These are phyloP conservation scores for Anagyrus pseudococci DNA, from an alignment of 2,888 invertebrate genomes.

Conservation along the genomic window DNA sequence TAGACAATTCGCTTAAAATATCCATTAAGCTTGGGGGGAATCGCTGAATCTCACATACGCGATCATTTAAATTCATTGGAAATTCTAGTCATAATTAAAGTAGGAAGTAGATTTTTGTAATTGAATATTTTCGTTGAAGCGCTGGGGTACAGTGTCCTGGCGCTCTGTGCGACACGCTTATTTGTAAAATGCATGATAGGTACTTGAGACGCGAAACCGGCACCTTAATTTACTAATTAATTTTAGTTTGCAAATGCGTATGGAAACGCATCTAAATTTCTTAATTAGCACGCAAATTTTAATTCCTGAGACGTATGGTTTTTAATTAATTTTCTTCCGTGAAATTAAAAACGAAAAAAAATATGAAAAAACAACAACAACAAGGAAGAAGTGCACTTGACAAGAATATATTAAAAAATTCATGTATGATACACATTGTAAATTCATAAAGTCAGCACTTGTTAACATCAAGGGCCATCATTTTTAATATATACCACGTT, in stretches of 20 bases:
- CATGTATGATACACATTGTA: no score
- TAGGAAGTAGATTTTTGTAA: conserved; percentile 21
- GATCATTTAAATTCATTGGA: no score
- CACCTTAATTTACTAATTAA: conserved; percentile 31
- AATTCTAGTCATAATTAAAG: no score
- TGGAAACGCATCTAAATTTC: conserved; percentile 18
- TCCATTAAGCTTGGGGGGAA: no score
- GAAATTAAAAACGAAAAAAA: conserved; percentile 1
- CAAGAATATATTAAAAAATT: no score
- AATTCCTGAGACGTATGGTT: conserved; percentile 12
- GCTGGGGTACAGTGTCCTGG: conserved; percentile 13
- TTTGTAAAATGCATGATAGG: conserved; percentile 29
- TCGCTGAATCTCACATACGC: no score
- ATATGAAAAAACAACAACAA: no score
- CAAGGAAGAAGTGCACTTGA: no score
- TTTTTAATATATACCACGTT: no score
- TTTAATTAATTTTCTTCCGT: conserved; percentile 15
- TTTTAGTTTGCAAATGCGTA: conserved; percentile 22
- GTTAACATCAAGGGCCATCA: no score
- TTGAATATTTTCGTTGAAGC: conserved; percentile 24
- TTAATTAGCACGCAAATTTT: conserved; percentile 24
- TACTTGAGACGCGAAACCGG: conserved; percentile 24
- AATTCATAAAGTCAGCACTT: no score
- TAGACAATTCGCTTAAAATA: no score
- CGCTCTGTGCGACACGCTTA: not conserved